Base-by-base conservation (phyloP, 2,888 invertebrate species). In the Lottia scabra region DNA sequence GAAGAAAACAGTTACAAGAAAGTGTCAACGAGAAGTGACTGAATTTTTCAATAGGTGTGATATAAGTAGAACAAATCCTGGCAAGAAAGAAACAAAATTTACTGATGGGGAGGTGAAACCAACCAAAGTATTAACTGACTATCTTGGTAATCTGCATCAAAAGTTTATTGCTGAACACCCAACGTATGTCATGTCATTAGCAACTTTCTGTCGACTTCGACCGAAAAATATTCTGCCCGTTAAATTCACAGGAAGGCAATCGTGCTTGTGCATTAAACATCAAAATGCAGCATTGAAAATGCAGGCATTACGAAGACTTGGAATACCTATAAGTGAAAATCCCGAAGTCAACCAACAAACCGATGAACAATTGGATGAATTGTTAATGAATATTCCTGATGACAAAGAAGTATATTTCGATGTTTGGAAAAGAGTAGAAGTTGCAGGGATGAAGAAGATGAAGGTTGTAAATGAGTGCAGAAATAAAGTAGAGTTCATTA, bases 281-380 rank as follows among this genome's bases (percentile, higher is more conserved):
- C 76, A 78, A 64, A 78, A 78, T 67, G 48, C 77, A 26, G 63
- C 76, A 10, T 44, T 78, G 43, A 77, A 77, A 65, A 45, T 77
- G n/a, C 73, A 73, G 63, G 64, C 65, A 26, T 46, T 78, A 13
- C 43, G 48, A 46, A 26, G 23, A 8, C 13, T 62, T 12, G 62
- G 27, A 13, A 68, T 75, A 0, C 23, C 75, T 26, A 65, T 76
- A n/a, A 63, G 68, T 1, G 62, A 38, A 44, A 73, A 73, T 63
- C 67, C 77, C 46, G 76, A 76, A 71, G 27, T 65, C n/a, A n/a
- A n/a, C n/a, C n/a, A n/a, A n/a, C n/a, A 38, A 8, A 8, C 10
- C 8, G 38, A 38, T 2, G 38, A 38, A 8, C 5, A 38, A 38
- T 38, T 38, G 5, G 38, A 38, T 38, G 38, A 38, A 10, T 10